Evolutionary conservation across 2,797 vertebrate species (phyloP), one percentile per base, ranked within the genome.

Genomic region (Phaenicophaeus curvirostris): DNA sequence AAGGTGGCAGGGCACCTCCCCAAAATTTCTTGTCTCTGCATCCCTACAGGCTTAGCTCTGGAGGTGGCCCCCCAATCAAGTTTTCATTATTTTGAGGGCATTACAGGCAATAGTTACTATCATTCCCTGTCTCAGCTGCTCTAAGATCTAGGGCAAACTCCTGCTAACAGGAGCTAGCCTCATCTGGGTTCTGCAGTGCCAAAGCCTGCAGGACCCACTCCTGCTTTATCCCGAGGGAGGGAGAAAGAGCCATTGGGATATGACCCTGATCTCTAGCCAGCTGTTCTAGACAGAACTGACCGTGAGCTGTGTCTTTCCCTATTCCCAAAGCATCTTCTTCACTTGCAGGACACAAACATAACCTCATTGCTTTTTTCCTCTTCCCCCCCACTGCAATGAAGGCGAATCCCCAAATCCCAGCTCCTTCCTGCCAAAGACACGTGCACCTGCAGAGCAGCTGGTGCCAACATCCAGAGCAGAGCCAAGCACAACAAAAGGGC

Each of bases 361-460:
- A 73, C 77, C 84, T 92, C 75, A 76, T 39, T 54, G 71, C 86
- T 76, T 91, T 86, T 73, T 69, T n/a, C 33, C 48, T 73, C 55
- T 55, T 24, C 19, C 14, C 19, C 14, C 24, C 83, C 17, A 1
- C 4, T 54, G 20, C 35, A 58, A 94, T 68, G 84, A 95, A 94
- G 61, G 72, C 89, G 54, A 96, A 95, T 96, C 95, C 90, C 94
- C 68, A 95, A 89, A 95, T 96, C 95, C 87, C 96, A 87, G 61
- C 93, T 95, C 93, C 87, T 96, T 96, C 90, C 94, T 93, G 96
- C 94, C 90, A 95, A 96, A 95, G 85, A 93, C 81, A 93, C 5
- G 5, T 94, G 95, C 96, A 96, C 96, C 96, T 96, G 96, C 96
- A 92, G 87, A 93, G 93, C 92, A 93, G 90, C 93, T 89, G 94